phyloP scores from a whole-genome alignment of 2,888 invertebrate species.

The Argyresthia goedartella region DNA sequence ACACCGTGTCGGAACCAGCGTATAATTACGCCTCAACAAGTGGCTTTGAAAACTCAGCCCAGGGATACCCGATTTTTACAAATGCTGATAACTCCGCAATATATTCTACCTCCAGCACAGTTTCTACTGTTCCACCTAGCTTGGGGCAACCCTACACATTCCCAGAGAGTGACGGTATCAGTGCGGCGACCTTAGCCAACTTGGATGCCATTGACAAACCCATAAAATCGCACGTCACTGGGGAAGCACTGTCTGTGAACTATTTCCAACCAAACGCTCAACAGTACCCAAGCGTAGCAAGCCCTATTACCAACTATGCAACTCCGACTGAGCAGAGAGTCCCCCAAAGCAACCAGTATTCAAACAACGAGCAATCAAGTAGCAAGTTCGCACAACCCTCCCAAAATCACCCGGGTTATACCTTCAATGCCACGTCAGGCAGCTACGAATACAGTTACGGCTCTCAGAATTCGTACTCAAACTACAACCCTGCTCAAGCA shows the following conservation, averaged over 20 bases:
- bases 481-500: slow-evolving; percentile 23
- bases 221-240: slow-evolving; percentile 56
- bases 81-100: slow-evolving; percentile 28
- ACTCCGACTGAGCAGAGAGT: slow-evolving; percentile 22
- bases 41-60: slow-evolving; percentile 29
- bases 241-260: slow-evolving; percentile 37
- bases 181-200: slow-evolving; percentile 22
- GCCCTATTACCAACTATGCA: not conserved
- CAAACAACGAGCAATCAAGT: slow-evolving; percentile 25
- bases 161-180: not conserved
- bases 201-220: slow-evolving; percentile 49
- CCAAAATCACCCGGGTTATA: slow-evolving; percentile 74
- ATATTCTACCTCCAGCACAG: slow-evolving; percentile 22
- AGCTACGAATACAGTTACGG: slow-evolving; percentile 74
- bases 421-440: slow-evolving; percentile 67
- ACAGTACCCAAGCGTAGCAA: slow-evolving; percentile 11
- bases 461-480: slow-evolving; percentile 51
- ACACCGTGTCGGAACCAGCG: slow-evolving; percentile 25
- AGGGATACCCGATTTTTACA: slow-evolving; percentile 37
- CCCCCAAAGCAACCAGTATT: slow-evolving; percentile 15
- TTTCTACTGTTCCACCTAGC: slow-evolving; percentile 18
- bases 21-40: slow-evolving; percentile 28
- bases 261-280: not conserved
- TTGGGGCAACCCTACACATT: slow-evolving; percentile 21
- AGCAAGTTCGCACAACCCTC: slow-evolving; percentile 34